Evolutionary conservation across 2,113 vertebrate species (phyloP), one percentile per base, ranked within the genome.

Genomic region (Pangasianodon gigas): DNA sequence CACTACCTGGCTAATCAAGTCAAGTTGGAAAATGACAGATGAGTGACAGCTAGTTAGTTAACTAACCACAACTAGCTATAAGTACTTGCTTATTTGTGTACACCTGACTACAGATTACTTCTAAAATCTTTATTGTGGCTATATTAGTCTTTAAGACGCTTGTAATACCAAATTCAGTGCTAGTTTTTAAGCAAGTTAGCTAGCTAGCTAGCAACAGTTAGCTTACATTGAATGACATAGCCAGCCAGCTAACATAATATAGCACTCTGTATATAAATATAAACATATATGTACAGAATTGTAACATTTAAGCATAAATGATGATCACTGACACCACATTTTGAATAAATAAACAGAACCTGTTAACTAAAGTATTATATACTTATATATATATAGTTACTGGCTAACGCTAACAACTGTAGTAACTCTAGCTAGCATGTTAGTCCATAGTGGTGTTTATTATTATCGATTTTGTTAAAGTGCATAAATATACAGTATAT

Each of bases 141-240:
- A 5, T 32, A 32, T 81, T 52, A 16, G 16, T 82, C 3, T 82
- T 56, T 7, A 52, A 80, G 13, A 54, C 48, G 51, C 26, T 18
- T 71, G n/a, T 41, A 74, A 19, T 10, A 65, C 44, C 14, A 54
- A n/a, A 18, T 52, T 51, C 18, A 24, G 1, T 83, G 9, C 44
- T 46, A 84, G 41, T 84, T 37, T 79, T 56, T 14, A 8, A 79
- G 75, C 44, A 29, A 26, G 29, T 82, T 56, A 32, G 37, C 26
- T 48, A 54, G 74, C 86, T 80, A 88, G 41, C 44, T 51, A 41
- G 24, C 29, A 87, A 46, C 26, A 29, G 19, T 77, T 87, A 87
- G 85, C 85, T 58, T 29, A 58, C 21, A 71, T 0, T 67, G 84
- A 85, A 29, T 62, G 58, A 85, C 56, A 84, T 37, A 60, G 46